These are phyloP conservation scores for Neosilurus hyrtlii DNA, from an alignment of 2,797 vertebrate genomes.

Conservation along the genomic window DNA sequence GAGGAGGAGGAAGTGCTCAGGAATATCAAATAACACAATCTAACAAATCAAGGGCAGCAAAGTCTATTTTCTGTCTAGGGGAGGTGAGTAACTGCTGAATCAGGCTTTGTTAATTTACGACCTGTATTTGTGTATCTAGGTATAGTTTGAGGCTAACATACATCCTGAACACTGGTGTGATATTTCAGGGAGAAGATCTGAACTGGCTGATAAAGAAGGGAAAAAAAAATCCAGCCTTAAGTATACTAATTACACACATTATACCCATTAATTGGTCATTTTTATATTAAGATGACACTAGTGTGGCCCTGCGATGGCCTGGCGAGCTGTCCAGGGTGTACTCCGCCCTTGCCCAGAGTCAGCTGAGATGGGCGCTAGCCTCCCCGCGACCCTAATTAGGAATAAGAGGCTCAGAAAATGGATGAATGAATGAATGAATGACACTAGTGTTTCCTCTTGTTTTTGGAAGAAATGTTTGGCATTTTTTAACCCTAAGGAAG, in stretches of 20 bases:
- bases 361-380: no score
- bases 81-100: constrained; percentile 38
- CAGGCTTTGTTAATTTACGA: constrained; percentile 48
- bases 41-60: constrained; percentile 29
- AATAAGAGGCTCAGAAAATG: no score
- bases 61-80: constrained; percentile 28
- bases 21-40: constrained; percentile 31
- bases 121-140: constrained; percentile 48
- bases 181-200: constrained; percentile 62
- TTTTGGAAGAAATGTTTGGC: neutral
- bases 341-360: no score
- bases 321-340: no score
- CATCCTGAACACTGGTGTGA: constrained; percentile 63
- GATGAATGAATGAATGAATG: no score
- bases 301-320: no score
- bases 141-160: constrained; percentile 60
- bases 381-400: no score
- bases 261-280: neutral
- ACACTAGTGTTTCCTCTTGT: neutral
- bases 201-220: constrained; percentile 67
- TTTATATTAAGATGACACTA: neutral
- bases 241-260: no score
- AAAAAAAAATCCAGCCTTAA: neutral
- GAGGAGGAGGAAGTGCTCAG: constrained; percentile 10
- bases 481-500: neutral